These are phyloP conservation scores for Odobenus rosmarus DNA, from an alignment of 2,113 vertebrate genomes.

Conservation along the genomic window DNA sequence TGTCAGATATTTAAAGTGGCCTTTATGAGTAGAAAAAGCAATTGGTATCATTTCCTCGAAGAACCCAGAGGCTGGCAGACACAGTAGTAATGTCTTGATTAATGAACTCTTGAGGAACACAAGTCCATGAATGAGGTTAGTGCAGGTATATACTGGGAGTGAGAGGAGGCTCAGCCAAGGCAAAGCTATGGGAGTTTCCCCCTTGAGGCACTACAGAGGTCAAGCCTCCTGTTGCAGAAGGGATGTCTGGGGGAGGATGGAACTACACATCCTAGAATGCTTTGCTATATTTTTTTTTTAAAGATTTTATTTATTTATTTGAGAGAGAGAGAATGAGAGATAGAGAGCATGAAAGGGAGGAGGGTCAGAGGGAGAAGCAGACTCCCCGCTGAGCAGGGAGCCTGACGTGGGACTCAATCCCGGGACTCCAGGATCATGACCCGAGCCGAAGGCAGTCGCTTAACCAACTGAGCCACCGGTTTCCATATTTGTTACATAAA, in stretches of 20 bases:
- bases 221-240: background rate
- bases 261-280: background rate
- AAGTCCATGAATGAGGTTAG: background rate
- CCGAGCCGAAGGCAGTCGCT: too few species aligned
- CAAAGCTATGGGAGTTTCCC: background rate
- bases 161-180: background rate
- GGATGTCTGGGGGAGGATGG: background rate
- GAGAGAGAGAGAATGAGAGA: too few species aligned
- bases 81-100: background rate
- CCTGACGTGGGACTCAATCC: too few species aligned
- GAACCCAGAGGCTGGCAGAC: background rate
- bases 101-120: background rate
- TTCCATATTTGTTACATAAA: background rate
- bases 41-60: background rate
- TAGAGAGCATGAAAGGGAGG: too few species aligned
- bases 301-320: too few species aligned
- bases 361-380: too few species aligned
- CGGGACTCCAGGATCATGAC: too few species aligned
- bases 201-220: background rate
- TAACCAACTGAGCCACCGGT: background rate
- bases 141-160: background rate
- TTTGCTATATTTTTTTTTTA: background rate
- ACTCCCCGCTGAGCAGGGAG: too few species aligned
- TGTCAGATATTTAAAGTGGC: background rate
- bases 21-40: background rate